Percentiles rank a stretch among this genome's conserved stretches.
Conservation (phyloP, 2,113 vertebrate genomes). For the Odocoileus hemionus region DNA sequence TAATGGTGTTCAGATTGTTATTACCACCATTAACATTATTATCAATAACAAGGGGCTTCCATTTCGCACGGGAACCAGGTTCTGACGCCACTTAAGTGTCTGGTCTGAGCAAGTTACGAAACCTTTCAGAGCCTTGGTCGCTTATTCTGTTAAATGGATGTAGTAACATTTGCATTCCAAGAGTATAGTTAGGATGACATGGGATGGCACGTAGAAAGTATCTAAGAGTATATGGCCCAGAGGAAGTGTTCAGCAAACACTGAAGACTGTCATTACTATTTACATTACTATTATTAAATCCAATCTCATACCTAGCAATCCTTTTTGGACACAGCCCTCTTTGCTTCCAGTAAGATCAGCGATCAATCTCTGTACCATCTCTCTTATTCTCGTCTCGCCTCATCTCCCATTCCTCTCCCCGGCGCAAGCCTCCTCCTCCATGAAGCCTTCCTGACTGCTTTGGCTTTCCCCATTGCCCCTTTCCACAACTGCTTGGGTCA, state of each 20-base stretch:
- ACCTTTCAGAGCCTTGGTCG: neutral
- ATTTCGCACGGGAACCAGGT: neutral
- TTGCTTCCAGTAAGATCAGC: neutral
- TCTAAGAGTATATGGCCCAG: neutral
- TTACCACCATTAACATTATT: too few relatives aligned
- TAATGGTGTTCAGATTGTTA: neutral
- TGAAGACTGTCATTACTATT: neutral
- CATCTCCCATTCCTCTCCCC: too few relatives aligned
- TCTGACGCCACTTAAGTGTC: neutral
- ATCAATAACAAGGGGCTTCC: neutral
- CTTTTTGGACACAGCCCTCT: neutral
- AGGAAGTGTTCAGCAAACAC: neutral
- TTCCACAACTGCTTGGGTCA: neutral
- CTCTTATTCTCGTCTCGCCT: accelerated
- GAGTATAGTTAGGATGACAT: neutral
- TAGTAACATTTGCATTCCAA: neutral
- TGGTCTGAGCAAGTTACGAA: neutral
- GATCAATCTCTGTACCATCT: neutral
- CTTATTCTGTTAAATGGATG: neutral
- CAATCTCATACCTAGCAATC: neutral
- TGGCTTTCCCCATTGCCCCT: accelerated
- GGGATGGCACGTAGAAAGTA: neutral
- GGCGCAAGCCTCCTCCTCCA: neutral
- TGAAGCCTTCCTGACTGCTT: neutral
- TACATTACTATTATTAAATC: too few relatives aligned